Base-by-base conservation (phyloP, 2,113 vertebrate species). In the Oncorhynchus masou region DNA sequence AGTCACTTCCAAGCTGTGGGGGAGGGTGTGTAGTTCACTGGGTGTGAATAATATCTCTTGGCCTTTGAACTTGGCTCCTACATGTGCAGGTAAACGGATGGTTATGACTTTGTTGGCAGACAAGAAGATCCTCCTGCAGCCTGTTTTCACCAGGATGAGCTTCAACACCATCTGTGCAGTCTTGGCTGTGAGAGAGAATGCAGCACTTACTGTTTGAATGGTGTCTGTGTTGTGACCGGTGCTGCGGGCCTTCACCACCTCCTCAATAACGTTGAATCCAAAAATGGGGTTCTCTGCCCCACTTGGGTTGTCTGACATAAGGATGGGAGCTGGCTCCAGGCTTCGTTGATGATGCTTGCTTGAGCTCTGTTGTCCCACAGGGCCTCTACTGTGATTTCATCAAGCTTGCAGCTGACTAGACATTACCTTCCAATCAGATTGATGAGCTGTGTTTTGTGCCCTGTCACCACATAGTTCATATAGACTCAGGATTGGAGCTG, bases 21-120 rank as follows among this genome's bases (percentile, higher is more conserved):
- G 49, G 9, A 15, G 49, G 2, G 48, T 12, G 13, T 15, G 13
- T 15, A 51, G 49, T 51, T 51, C 49, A 15, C 13, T 13, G 9
- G 49, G 49, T 11, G 3, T 15, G 49, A 51, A 15, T 13, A 11
- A 15, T 15, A 51, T 13, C 13, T 11, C 13, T 51, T 51, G 49
- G 13, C 13, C 11, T 15, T 51, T 51, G 13, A 51, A 13, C 13
- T 11, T 11, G 9, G 49, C 49, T 51, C 49, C 13, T 15, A 57
- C 24, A 51, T 66, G 60, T 34, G 70, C 76, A 31, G 4, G 15
- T 7, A 54, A 34, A 51, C 20, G 25, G 0, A n/a, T 4, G 4
- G 24, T 64, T 45, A 54, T 71, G 20, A 71, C 29, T 29, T 77
- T 24, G 22, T 70, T 69, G 19, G 68, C 75, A 49, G 24, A 22